Base-by-base conservation (phyloP, 2,888 invertebrate species). In the Rhamphomyia laevipes region DNA sequence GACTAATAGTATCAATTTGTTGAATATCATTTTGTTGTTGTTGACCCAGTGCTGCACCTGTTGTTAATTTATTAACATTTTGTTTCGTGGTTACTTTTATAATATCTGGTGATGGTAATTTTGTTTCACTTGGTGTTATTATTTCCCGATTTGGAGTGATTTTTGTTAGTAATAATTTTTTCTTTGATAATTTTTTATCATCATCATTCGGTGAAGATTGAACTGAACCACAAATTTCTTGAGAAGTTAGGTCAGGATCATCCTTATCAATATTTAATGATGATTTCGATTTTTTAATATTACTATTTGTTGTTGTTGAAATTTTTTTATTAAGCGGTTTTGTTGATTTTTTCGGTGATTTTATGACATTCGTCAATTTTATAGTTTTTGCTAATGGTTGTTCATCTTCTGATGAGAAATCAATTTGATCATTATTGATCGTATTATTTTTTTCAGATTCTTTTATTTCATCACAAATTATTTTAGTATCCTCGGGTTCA, bases 391-490 rank as follows among this genome's bases (percentile, higher is more conserved):
- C 63, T 51, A 75, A 59, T 2, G 75, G 75, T 57, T 75, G 72
- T 55, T 76, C 74, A 56, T 76, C 76, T 47, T 75, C 77, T 2
- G 76, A 75, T 9, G 76, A 76, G 57, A 74, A 76, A 44, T 67
- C 67, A 17, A 67, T 61, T 52, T 67, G 63, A 12, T 44, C 55
- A 52, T 60, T 59, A 48, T 55, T 47, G 18, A 51, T 50, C 56
- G 38, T 53, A 35, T 43, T 40, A 48, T 51, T 54, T 56, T 42
- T 54, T 49, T 16, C 41, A 35, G 43, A 55, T 48, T 51, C 53
- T 43, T 51, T 55, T 27, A 38, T 43, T 47, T 37, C 21, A 48
- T 47, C 48, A 53, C 51, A 12, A 37, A 12, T 41, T 23, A 48
- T 53, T 10, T 47, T 53, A 13, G 33, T 7, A 46, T 21, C 3